Percentiles rank a stretch among this genome's conserved stretches.
phyloP scores from a whole-genome alignment of 2,113 vertebrate genomes.

The Edolisoma coerulescens region DNA sequence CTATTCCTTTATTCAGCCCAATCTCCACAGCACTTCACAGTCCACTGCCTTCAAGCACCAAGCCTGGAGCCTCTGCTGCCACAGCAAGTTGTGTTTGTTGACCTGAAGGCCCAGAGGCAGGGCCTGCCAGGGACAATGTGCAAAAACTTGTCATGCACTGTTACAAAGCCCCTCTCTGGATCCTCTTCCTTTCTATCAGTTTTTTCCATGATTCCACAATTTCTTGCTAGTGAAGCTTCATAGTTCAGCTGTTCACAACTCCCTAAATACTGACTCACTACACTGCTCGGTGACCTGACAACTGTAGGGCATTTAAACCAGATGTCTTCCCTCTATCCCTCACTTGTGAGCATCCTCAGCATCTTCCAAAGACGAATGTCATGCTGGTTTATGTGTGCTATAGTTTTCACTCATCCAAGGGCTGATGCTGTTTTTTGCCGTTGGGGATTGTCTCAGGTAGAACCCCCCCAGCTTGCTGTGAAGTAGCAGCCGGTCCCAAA shows the following conservation, averaged over 20 bases:
- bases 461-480: background rate
- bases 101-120: background rate
- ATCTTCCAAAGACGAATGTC: background rate
- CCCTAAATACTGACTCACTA: background rate
- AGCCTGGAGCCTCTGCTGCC: background rate
- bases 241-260: background rate
- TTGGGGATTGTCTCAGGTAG: background rate
- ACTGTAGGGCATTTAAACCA: background rate
- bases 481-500: background rate
- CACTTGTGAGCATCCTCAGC: background rate
- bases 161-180: background rate
- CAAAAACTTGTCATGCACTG: background rate
- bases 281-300: background rate
- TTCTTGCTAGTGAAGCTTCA: background rate
- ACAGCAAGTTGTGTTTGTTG: background rate
- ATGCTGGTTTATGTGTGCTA: background rate
- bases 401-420: background rate
- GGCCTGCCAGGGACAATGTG: background rate
- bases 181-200: background rate
- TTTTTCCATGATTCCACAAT: background rate
- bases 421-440: background rate
- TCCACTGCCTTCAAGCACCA: background rate
- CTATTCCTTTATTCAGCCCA: background rate
- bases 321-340: fast-evolving
- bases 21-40: background rate